Evolutionary conservation across 2,113 vertebrate species (phyloP).

Genomic region (Xenus cinereus): DNA sequence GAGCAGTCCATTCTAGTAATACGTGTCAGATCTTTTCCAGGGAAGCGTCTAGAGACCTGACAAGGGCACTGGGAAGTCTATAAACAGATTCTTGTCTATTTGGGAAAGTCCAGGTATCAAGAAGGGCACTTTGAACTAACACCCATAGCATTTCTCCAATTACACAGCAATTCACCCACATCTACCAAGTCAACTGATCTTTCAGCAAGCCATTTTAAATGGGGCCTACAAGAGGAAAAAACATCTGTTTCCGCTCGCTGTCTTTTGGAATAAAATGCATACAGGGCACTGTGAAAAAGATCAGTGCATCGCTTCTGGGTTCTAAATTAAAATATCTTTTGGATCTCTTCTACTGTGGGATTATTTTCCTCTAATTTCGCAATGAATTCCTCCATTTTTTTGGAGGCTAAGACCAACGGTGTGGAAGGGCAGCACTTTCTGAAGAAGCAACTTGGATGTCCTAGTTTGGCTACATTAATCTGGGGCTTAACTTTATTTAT

Average conservation of each 20-base stretch:
- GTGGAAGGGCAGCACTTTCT: neutral
- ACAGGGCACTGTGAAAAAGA: neutral
- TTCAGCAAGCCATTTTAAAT: neutral
- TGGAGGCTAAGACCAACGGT: neutral
- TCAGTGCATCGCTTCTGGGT: neutral
- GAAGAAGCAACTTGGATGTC: neutral
- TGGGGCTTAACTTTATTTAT: fast-evolving
- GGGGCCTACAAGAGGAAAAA: neutral
- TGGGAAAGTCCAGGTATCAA: neutral
- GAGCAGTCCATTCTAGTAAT: neutral
- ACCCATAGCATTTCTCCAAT: neutral
- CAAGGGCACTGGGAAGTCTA: neutral
- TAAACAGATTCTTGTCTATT: neutral
- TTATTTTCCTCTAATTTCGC: neutral
- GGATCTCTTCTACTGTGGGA: neutral
- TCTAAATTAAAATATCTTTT: neutral
- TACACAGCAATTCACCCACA: neutral
- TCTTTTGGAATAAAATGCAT: neutral
- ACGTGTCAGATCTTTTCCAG: neutral
- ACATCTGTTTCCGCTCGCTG: neutral
- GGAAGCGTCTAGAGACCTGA: neutral
- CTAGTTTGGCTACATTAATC: neutral
- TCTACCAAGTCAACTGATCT: neutral
- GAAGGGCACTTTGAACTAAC: neutral
- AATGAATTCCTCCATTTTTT: neutral